Conservation (phyloP, 2,797 vertebrate genomes). For the Acomys russatus region DNA sequence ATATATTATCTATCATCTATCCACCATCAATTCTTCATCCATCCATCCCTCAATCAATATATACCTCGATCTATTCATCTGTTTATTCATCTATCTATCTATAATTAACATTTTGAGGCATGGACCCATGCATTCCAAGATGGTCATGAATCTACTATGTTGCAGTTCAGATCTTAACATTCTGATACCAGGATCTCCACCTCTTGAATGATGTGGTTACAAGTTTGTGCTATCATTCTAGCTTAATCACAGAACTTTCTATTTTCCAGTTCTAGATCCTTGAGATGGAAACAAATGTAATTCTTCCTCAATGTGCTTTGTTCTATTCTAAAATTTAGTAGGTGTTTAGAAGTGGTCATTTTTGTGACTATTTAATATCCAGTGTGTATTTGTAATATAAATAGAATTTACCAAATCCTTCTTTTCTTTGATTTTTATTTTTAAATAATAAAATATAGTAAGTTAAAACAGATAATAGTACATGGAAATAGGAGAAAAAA, state of each 20-base stretch:
- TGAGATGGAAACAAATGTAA: neutral
- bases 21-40: neutral
- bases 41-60: neutral
- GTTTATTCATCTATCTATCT: neutral
- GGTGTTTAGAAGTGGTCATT: neutral
- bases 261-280: neutral
- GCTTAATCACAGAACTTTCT: neutral
- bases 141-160: neutral
- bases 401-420: neutral
- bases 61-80: neutral
- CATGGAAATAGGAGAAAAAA: neutral
- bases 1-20: neutral
- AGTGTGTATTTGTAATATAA: neutral
- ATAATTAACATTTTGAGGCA: neutral
- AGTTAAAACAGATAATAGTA: neutral
- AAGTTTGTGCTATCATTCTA: neutral
- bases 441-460: neutral
- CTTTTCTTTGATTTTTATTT: neutral
- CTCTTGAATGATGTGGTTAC: neutral
- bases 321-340: neutral
- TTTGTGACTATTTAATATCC: neutral
- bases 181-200: neutral
- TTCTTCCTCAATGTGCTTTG: neutral
- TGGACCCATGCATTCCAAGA: neutral
- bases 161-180: neutral